These are phyloP conservation scores for Temnothorax longispinosus DNA, from an alignment of 1,140 invertebrate genomes.

Conservation along the genomic window DNA sequence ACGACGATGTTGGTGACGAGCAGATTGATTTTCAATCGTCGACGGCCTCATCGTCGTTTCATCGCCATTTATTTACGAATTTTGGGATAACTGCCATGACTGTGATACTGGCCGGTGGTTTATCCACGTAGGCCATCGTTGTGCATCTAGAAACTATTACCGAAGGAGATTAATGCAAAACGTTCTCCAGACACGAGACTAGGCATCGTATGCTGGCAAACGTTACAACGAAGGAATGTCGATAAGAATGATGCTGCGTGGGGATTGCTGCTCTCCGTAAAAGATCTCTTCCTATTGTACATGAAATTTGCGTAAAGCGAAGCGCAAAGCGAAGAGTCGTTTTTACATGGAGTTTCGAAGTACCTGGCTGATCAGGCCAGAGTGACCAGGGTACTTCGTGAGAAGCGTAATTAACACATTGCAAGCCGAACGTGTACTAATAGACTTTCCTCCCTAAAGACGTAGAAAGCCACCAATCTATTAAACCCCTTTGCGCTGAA, in stretches of 20 bases:
- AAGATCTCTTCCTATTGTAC: conserved; percentile 36
- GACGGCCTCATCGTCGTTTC: conserved; percentile 77
- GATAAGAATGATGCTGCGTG: conserved; percentile 19
- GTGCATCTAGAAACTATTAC: conserved; percentile 8
- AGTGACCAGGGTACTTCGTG: conserved; percentile 44
- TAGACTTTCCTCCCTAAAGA: conserved; percentile 50
- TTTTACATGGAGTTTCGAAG: conserved; percentile 14
- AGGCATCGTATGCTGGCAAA: neutral
- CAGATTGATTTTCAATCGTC: conserved; percentile 81
- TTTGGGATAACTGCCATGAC: conserved; percentile 68
- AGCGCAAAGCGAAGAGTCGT: neutral
- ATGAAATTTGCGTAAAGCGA: conserved; percentile 36
- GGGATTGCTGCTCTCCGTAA: neutral
- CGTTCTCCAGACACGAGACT: too few relatives aligned
- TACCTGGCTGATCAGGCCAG: conserved; percentile 29
- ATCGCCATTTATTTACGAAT: conserved; percentile 64
- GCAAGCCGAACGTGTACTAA: conserved; percentile 50
- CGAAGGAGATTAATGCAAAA: conserved; percentile 21
- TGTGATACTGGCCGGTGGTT: conserved; percentile 72
- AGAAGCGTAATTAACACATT: conserved; percentile 52
- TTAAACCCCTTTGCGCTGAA: conserved; percentile 44
- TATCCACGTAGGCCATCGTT: conserved; percentile 68
- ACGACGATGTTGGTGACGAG: conserved; percentile 77
- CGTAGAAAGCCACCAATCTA: conserved; percentile 51
- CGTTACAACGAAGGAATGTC: neutral